A percentile compares a stretch with the other conserved stretches of the same genome.
Conservation (phyloP, 2,888 invertebrate genomes). For the Imbricaverruca yamaguchii region DNA sequence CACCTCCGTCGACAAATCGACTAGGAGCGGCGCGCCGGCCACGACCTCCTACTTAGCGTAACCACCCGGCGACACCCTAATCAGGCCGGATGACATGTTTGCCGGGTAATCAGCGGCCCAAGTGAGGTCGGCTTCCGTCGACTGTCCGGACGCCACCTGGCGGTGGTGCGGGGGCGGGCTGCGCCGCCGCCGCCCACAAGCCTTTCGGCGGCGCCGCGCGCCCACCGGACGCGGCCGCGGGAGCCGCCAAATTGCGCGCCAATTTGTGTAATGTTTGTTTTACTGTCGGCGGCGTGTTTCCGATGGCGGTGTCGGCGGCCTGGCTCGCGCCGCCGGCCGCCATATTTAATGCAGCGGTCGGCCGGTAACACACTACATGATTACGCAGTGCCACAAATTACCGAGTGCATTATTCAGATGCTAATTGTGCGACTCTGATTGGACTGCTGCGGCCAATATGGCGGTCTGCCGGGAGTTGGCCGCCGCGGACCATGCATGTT, state of each 20-base stretch:
- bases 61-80: background rate
- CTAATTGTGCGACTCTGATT: constrained; percentile 8
- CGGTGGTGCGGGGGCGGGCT: too few relatives aligned
- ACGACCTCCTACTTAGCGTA: background rate
- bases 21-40: background rate
- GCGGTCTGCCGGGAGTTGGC: background rate
- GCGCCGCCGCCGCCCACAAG: background rate
- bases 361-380: constrained; percentile 11
- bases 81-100: background rate
- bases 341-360: background rate
- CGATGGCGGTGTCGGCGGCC: background rate
- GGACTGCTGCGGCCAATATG: background rate
- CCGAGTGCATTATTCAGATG: background rate
- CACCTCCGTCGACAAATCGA: background rate
- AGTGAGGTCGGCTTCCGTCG: constrained; percentile 1
- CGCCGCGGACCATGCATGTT: background rate
- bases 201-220: background rate
- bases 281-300: background rate
- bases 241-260: background rate
- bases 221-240: background rate
- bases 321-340: background rate
- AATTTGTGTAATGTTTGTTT: constrained; percentile 20
- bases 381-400: constrained; percentile 16
- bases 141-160: background rate
- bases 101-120: background rate